phyloP scores from a whole-genome alignment of 30 jellyfish, hydroid and myxozoan genomes.

The Aurelia sp. region DNA sequence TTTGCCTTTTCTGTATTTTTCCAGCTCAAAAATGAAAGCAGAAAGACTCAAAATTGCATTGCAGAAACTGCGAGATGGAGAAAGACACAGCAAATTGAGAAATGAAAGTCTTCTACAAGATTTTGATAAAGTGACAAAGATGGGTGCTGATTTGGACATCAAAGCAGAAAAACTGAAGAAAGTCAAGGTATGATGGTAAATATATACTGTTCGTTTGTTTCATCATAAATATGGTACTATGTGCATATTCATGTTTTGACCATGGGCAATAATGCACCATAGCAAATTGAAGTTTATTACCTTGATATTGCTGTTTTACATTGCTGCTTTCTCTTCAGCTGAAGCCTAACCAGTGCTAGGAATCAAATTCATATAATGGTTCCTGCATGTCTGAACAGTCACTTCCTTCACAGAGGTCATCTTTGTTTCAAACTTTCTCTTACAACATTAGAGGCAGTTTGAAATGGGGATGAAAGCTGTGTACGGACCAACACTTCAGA shows the following conservation, averaged over 20 bases:
- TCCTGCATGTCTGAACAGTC: too few relatives aligned
- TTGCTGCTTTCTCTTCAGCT: too few relatives aligned
- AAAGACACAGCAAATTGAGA: slow-evolving; percentile 47
- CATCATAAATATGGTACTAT: neutral
- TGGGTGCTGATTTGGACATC: slow-evolving; percentile 21
- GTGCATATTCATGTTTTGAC: neutral
- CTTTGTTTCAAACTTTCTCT: too few relatives aligned
- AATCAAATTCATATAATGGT: too few relatives aligned
- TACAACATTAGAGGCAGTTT: too few relatives aligned
- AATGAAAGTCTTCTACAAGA: slow-evolving; percentile 37
- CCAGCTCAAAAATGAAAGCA: slow-evolving; percentile 56
- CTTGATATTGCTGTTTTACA: too few relatives aligned
- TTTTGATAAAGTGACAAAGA: slow-evolving; percentile 42
- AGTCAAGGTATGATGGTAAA: slow-evolving; percentile 23
- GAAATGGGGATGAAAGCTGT: too few relatives aligned
- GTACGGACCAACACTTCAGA: too few relatives aligned
- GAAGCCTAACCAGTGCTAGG: too few relatives aligned
- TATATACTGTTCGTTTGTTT: neutral
- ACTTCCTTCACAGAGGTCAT: too few relatives aligned
- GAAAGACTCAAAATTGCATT: slow-evolving; percentile 29
- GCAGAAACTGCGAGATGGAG: slow-evolving; percentile 42
- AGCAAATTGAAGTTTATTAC: too few relatives aligned
- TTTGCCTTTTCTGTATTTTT: neutral
- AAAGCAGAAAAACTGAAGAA: slow-evolving; percentile 55
- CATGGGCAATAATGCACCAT: too few relatives aligned